Evolutionary conservation across 2,888 invertebrate genomes (phyloP), one percentile per base, ranked within the genome.

Genomic region (Drosophila fungiperda): DNA sequence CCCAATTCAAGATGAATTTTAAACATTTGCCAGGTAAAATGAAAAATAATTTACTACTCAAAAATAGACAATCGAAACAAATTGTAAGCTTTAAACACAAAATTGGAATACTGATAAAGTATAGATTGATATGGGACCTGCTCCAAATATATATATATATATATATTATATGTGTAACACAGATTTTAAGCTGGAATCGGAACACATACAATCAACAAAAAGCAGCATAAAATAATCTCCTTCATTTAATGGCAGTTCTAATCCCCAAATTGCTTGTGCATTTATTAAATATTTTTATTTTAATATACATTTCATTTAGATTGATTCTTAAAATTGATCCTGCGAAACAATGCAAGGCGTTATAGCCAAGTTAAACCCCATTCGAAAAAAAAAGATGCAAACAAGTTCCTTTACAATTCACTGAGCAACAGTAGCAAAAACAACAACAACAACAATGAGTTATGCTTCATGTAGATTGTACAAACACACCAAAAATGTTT

Each of bases 401-500:
- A n/a, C 55, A 76, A 61, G 58, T 71, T 50, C 48, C 64, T 67
- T 73, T 73, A 32, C 73, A 60, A 72, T 50, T 62, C 50, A 59
- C 48, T 53, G 58, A 55, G 45, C 45, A 64, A 40, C 38, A 65
- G n/a, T 26, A 55, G 38, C 55, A 57, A 26, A n/a, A 42, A 23
- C n/a, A 40, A 15, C 15, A 36, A 35, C 35, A 35, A 35, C 35
- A 58, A 12, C 26, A 67, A 53, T 48, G 45, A 33, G 36, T 32
- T n/a, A 29, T 57, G 48, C 57, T 35, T 40, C 40, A 58, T 38
- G 35, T 45, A 72, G 68, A 50, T 58, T 68, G 68, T 35, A 32
- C 58, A 68, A 45, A 70, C 60, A 69, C 42, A 55, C 48, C 38
- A 64, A 61, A 78, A 79, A 57, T 75, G 62, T 78, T 78, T 78